Conservation (phyloP, 2,888 invertebrate species). For the Oithona nana region DNA sequence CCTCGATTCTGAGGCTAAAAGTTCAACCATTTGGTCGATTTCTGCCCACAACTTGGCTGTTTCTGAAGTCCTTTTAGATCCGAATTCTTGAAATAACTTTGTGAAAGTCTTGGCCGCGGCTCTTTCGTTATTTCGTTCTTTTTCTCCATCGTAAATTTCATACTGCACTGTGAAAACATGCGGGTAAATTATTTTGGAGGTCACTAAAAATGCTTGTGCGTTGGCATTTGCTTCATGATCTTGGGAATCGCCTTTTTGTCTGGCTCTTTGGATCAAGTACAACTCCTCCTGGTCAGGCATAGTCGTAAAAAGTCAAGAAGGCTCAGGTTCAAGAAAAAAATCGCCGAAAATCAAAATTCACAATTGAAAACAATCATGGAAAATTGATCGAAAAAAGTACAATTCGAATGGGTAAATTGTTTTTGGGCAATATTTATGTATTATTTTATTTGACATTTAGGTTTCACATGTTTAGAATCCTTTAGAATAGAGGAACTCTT, state of each 20-base stretch:
- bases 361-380: too few species aligned
- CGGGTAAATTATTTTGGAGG: constrained; percentile 7
- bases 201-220: constrained; percentile 2
- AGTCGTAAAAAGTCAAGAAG: too few species aligned
- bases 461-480: background rate
- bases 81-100: background rate
- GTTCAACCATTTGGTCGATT: background rate
- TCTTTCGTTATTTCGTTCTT: background rate
- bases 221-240: too few species aligned
- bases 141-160: constrained; percentile 4
- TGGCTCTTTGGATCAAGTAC: too few species aligned
- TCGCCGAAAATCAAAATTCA: too few species aligned
- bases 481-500: background rate
- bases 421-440: too few species aligned
- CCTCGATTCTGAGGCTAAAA: background rate
- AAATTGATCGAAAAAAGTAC: too few species aligned
- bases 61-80: background rate
- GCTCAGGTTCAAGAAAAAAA: too few species aligned
- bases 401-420: too few species aligned
- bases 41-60: background rate
- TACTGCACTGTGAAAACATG: constrained; percentile 3
- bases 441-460: too few species aligned
- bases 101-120: constrained; percentile 3
- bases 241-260: too few species aligned
- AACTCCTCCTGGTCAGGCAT: too few species aligned